Evolutionary conservation across 2,888 invertebrate genomes (phyloP), one percentile per base, ranked within the genome.

Genomic region (Clusia tigrina): DNA sequence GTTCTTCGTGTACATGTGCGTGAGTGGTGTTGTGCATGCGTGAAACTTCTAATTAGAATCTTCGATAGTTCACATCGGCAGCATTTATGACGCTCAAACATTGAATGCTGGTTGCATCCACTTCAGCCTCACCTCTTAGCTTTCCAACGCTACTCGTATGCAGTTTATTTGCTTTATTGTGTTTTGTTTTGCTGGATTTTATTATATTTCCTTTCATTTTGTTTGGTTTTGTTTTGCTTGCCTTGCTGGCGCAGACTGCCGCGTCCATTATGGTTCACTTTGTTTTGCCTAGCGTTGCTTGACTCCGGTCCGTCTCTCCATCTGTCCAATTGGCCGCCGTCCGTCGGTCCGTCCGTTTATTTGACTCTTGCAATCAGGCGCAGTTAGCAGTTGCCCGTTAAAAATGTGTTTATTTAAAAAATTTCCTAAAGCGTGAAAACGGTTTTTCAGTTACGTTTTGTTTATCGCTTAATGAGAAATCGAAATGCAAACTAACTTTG

Each of bases 21-120:
- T 38, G 18, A 20, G 6, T 6, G n/a, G 42, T 42, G 42, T 23
- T 53, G 59, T 52, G 58, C 62, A 66, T 66, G 64, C 67, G 64
- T 67, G 64, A 62, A 67, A 63, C 63, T 64, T 60, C 64, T 65
- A 67, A 67, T 67, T 67, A 67, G 63, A 48, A 61, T 52, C 60
- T 24, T 56, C 52, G 55, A 54, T 63, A 24, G 64, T 62, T 59
- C 56, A 22, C 48, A 18, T 48, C 48, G 20, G 6, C 20, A 20
- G 5, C 48, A 20, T 48, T 22, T 10, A n/a, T 42, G 42, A n/a
- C n/a, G n/a, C n/a, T n/a, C n/a, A n/a, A n/a, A 32, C 32, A 12
- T 32, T 32, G 32, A 12, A 9, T 12, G 12, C 32, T 32, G 6
- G 32, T 12, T 32, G 6, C 32, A 12, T 9, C 32, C 6, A 32